Evolutionary conservation across 1,140 invertebrate species (phyloP).

Genomic region (Probaryconus sp.): DNA sequence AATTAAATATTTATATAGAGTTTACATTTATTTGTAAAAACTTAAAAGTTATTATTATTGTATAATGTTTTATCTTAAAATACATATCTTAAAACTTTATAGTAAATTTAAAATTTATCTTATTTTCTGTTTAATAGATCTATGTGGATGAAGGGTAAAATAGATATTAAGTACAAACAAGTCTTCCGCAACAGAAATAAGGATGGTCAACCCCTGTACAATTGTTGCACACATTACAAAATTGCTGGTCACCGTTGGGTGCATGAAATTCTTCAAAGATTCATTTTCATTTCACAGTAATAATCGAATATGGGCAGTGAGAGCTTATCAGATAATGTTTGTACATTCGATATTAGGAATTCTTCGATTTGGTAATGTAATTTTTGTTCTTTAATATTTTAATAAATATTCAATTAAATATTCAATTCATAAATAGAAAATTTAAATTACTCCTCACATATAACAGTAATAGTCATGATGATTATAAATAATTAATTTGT

Average conservation of each 20-base stretch:
- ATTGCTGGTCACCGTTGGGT: constrained; percentile 68
- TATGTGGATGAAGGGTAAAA: constrained; percentile 6
- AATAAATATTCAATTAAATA: constrained; percentile 14
- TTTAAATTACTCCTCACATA: no score
- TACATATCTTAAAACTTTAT: no score
- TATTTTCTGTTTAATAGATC: no score
- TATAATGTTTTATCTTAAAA: no score
- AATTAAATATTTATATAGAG: no score
- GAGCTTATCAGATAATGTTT: constrained; percentile 72
- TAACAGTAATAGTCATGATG: no score
- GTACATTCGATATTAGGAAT: constrained; percentile 72
- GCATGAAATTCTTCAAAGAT: constrained; percentile 68
- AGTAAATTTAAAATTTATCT: no score
- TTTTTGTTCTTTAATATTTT: neutral
- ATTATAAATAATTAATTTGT: constrained; percentile 37
- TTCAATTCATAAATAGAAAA: neutral
- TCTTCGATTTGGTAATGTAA: constrained; percentile 70
- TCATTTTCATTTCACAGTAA: constrained; percentile 59
- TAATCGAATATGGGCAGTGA: constrained; percentile 65
- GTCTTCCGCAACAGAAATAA: constrained; percentile 43
- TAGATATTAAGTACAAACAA: constrained; percentile 16
- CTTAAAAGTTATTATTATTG: no score
- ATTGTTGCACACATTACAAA: constrained; percentile 72
- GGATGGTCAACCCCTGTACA: constrained; percentile 71
- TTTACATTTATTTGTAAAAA: no score